Evolutionary conservation across 2,888 invertebrate genomes (phyloP), one percentile per base, ranked within the genome.

Genomic region (Heliconius ethilla): DNA sequence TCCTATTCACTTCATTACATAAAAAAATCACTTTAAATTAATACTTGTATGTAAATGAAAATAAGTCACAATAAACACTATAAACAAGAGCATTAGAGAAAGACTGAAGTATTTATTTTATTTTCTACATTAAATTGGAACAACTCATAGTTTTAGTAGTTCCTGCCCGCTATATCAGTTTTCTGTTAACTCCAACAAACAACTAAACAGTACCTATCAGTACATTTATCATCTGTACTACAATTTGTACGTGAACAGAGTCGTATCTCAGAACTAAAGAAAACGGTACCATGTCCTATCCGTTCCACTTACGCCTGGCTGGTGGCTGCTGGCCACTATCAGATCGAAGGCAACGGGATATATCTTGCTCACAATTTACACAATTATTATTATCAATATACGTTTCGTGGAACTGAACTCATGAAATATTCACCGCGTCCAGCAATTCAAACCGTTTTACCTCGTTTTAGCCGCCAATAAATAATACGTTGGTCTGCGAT

Each of bases 221-320:
- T 25, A 59, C 74, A 73, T 79, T 72, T 69, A 79, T 67, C 73
- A 73, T 62, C 40, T 66, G 65, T 76, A 81, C 79, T 76, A 75
- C 77, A 76, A 75, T 74, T 78, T 70, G 77, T 69, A 81, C 79
- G 70, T 79, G 80, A 75, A 80, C 78, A 76, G 75, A 75, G 76
- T 78, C 79, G 77, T 81, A 83, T 82, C 80, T 81, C 70, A 75
- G 76, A 75, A 78, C 72, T 78, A 80, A 78, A 81, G 81, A 78
- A 82, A 87, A 88, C 88, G 85, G 87, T 86, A 85, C 82, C 81
- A 75, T 85, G 85, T 87, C 86, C 86, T 86, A 88, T 76, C 83
- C 84, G 88, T 83, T 87, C 88, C 81, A 89, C 85, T 86, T 89
- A 82, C 81, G 85, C 9, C 51, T 51, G 51, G 51, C 22, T 51